Base-by-base conservation (phyloP, 1,140 invertebrate genomes). In the Fopius arisanus region DNA sequence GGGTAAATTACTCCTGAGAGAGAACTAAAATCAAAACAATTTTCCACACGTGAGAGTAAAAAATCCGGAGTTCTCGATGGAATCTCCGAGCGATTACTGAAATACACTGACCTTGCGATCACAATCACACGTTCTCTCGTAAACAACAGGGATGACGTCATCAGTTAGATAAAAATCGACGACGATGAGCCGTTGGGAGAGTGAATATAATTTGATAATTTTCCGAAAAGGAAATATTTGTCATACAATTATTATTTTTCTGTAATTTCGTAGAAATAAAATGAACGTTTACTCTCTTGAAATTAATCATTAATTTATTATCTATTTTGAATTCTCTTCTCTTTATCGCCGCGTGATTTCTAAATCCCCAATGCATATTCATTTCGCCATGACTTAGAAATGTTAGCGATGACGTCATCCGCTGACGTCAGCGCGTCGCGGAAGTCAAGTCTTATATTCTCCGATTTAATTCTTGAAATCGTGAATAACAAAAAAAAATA, bases 1-100 rank as follows among this genome's bases (percentile, higher is more conserved):
- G 90, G 90, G 62, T 33, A 65, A 65, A 33, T 65, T 33, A 31
- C 28, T 31, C 62, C 26, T 65, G 77, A 78, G 85, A 71, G 73
- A 89, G 41, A 75, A 89, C n/a, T 72, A 71, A 6, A 69, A 79
- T 7, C 12, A 37, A 37, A 37, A n/a, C n/a, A n/a, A n/a, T n/a
- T n/a, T n/a, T n/a, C n/a, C n/a, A n/a, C n/a, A n/a, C n/a, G n/a
- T n/a, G n/a, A n/a, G n/a, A n/a, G 43, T 0, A 48, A 43, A 48
- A 48, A 48, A 6, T 14, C 16, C 7, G n/a, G 14, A n/a, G 7
- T 3, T 37, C 33, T 10, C n/a, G 16, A n/a, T 16, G 10, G 16
- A 5, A 12, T 48, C 14, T 37, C 4, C 1, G n/a, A 67, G 2
- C n/a, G 16, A 19, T 67, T 31, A 21, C n/a, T 9, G 7, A 37